Percentiles rank a stretch among this genome's conserved stretches.
Conservation (phyloP, 2,113 vertebrate species). For the Puma concolor region DNA sequence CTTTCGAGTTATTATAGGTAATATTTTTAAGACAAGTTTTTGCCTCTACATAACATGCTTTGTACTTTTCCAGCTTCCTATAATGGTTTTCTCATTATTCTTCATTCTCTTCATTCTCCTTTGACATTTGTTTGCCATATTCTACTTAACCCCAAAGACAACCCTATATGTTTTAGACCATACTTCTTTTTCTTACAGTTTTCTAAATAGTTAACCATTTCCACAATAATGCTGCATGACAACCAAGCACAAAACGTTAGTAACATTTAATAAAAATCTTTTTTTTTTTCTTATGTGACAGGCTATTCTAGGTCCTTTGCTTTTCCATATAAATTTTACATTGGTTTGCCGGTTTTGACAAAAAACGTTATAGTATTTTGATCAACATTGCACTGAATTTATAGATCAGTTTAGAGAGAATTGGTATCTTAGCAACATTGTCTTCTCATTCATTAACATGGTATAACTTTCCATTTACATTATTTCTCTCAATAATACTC, state of each 20-base stretch:
- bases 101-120: background rate
- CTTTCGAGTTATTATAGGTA: background rate
- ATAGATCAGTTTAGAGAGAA: background rate
- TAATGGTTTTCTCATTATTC: background rate
- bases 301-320: background rate
- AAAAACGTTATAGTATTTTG: background rate
- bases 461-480: background rate
- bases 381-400: background rate
- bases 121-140: background rate
- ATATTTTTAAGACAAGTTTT: constrained; percentile 1
- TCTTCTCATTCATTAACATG: constrained; percentile 20
- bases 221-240: background rate
- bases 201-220: background rate
- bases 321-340: background rate
- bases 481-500: background rate
- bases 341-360: background rate
- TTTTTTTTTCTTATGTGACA: background rate
- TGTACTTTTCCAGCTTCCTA: background rate
- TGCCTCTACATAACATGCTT: background rate
- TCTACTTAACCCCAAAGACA: background rate
- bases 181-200: background rate
- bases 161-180: background rate
- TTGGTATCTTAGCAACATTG: background rate
- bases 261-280: background rate
- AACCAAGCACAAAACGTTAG: background rate